Base-by-base conservation (phyloP, 2,888 invertebrate species). In the Phytoseiulus persimilis region DNA sequence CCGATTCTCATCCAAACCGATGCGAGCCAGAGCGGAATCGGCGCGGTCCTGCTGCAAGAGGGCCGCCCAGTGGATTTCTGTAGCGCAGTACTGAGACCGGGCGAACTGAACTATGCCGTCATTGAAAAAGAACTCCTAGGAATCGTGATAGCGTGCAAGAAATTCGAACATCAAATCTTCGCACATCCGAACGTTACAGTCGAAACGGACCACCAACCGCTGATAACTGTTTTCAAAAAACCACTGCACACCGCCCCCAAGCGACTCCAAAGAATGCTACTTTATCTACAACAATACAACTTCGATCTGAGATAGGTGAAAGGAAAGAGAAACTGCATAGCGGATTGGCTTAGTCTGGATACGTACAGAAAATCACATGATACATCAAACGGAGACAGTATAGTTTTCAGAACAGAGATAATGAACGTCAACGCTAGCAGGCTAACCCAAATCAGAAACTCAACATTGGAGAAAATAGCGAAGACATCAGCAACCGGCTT, bases 111-210 rank as follows among this genome's bases (percentile, higher is more conserved):
- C 9, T 90, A 90, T 39, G 89, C 90, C 0, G 90, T 90, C 32
- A 90, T 90, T 33, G 90, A 90, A 33, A 90, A 90, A 39, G 90
- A 90, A 33, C 89, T 87, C 9, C 32, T 90, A 6, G 89, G 89
- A 5, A 84, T 90, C n/a, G 18, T 89, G 1, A 31, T 45, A 83
- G 90, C 89, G 0, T 89, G 46, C 31, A 39, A 89, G 39, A 6
- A n/a, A n/a, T n/a, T n/a, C n/a, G n/a, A n/a, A n/a, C n/a, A n/a
- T n/a, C n/a, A n/a, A n/a, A n/a, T n/a, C 0, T 90, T 89, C 83
- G 89, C 89, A 23, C 89, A 32, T 32, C 46, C 46, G 14, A 28
- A 23, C 31, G 83, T 90, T 14, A 83, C 31, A 5, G 89, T 89
- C 3, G 89, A 89, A 31, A 89, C 89, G n/a, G 89, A 89, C 89